Conservation (phyloP, 2,113 vertebrate genomes). For the Machaerirhynchus nigripectus region DNA sequence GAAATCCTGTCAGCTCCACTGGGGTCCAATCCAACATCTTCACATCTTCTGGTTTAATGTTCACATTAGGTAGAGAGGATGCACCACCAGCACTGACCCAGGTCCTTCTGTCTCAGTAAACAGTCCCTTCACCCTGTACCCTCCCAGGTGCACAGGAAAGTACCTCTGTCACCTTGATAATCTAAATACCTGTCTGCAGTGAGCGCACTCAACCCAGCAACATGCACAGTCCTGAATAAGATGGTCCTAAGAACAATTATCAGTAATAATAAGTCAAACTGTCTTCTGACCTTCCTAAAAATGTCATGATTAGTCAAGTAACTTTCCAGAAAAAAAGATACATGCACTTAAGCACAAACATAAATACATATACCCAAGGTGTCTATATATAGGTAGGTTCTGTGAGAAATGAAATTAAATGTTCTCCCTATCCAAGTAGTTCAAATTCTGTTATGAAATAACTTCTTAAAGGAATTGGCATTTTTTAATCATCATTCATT, state of each 20-base stretch:
- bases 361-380: neutral
- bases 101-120: neutral
- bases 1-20: neutral
- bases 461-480: neutral
- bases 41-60: neutral
- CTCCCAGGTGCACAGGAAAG: neutral
- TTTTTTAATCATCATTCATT: neutral
- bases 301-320: neutral
- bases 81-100: neutral
- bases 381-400: neutral
- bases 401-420: neutral
- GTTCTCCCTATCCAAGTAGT: neutral
- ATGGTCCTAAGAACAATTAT: neutral
- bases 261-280: neutral
- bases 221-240: neutral
- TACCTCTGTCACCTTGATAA: neutral
- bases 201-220: neutral
- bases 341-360: fast-evolving
- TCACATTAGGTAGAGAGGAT: neutral
- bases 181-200: neutral
- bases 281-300: neutral
- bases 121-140: neutral
- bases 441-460: neutral
- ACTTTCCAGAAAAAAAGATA: neutral
- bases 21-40: neutral